phyloP scores from a whole-genome alignment of 2,797 vertebrate species.

The Acrocephalus scirpaceus region DNA sequence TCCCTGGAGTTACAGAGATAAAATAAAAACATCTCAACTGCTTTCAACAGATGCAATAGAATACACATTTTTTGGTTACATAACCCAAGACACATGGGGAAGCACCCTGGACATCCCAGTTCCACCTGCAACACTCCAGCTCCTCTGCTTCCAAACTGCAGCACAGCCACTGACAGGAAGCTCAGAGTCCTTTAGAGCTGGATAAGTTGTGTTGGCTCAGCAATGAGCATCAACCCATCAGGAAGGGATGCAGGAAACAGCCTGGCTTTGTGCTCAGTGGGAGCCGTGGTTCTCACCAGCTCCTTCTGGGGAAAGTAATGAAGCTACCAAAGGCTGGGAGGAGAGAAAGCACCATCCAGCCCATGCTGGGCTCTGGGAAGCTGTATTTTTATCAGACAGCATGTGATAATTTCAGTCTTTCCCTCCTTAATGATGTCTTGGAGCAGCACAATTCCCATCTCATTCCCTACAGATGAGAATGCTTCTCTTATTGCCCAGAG shows the following conservation, averaged over 20 bases:
- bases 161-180: not conserved
- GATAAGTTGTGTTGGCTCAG: not conserved
- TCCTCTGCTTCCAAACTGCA: not conserved
- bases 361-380: not conserved
- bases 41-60: too few relatives aligned
- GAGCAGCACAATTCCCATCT: not conserved
- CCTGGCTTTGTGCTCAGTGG: not conserved
- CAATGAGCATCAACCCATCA: not conserved
- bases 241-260: fast-evolving
- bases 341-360: not conserved
- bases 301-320: not conserved
- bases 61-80: too few relatives aligned
- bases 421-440: not conserved
- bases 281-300: not conserved
- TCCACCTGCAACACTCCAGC: not conserved
- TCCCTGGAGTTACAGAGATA: too few relatives aligned
- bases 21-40: too few relatives aligned
- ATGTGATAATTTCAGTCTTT: not conserved
- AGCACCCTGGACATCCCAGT: not conserved
- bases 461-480: not conserved
- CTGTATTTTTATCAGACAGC: not conserved
- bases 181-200: not conserved
- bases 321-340: not conserved
- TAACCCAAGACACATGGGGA: not conserved
- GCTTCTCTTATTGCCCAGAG: not conserved